Evolutionary conservation across 2,888 invertebrate species (phyloP).

Genomic region (Rotaria socialis): DNA sequence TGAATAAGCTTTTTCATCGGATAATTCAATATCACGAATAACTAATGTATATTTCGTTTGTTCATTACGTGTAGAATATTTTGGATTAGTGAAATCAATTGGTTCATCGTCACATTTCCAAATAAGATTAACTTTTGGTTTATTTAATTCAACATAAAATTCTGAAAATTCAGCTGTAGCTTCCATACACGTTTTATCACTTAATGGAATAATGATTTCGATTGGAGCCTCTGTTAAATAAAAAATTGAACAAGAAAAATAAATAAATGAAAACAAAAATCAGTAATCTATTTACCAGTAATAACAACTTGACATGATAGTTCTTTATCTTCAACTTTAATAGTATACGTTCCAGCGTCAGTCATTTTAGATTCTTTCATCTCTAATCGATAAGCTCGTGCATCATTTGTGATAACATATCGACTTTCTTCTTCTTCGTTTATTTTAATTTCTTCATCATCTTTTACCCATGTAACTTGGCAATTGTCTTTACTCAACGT

Average conservation of each 20-base stretch:
- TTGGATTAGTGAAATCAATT: conserved; percentile 12
- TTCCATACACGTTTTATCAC: conserved; percentile 42
- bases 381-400: conserved; percentile 37
- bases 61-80: conserved; percentile 31
- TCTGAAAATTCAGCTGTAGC: conserved; percentile 31
- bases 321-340: conserved; percentile 40
- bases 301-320: conserved; percentile 32
- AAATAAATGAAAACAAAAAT: too few species aligned
- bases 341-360: conserved; percentile 41
- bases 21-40: conserved; percentile 39
- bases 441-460: conserved; percentile 11
- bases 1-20: conserved; percentile 42
- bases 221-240: conserved; percentile 39
- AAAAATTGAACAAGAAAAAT: not conserved
- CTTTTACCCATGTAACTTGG: conserved; percentile 43
- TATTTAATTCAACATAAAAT: conserved; percentile 46
- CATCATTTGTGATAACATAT: conserved; percentile 28
- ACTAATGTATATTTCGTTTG: conserved; percentile 39
- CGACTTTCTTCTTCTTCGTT: conserved; percentile 34
- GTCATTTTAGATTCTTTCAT: conserved; percentile 38
- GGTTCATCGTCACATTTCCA: conserved; percentile 43
- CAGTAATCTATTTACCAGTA: not conserved
- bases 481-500: conserved; percentile 42
- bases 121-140: conserved; percentile 39
- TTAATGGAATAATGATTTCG: conserved; percentile 38